Evolutionary conservation across 35 echinoderm and acorn worm genomes (phyloP).

Genomic region (Strongylocentrotus purpuratus): DNA sequence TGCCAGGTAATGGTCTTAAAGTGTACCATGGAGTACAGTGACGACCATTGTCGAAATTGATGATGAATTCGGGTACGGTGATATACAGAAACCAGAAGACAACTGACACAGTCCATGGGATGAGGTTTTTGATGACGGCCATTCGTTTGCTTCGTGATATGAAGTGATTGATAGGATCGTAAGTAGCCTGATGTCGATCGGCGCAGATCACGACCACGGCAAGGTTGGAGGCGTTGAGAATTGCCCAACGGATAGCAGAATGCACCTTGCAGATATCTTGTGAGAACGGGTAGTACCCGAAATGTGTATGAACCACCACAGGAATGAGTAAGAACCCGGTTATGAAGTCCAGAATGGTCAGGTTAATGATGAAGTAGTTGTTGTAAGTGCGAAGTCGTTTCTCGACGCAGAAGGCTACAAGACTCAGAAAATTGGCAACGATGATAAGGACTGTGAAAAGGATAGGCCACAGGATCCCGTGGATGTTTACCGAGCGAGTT

Average conservation of each 20-base stretch:
- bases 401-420: constrained; percentile 33
- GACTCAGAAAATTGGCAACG: not conserved
- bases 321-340: constrained; percentile 21
- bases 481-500: not conserved
- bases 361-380: constrained; percentile 65
- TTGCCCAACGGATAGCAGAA: not conserved
- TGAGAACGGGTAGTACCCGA: constrained; percentile 39
- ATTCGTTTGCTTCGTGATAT: constrained; percentile 24
- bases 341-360: constrained; percentile 37
- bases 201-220: constrained; percentile 48
- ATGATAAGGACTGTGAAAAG: constrained; percentile 13
- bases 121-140: constrained; percentile 12
- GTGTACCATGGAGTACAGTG: not conserved
- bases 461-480: not conserved
- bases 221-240: constrained; percentile 28
- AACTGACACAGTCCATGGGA: constrained; percentile 6
- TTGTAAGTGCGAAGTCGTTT: constrained; percentile 58
- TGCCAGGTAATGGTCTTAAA: not conserved
- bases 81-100: not conserved
- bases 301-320: not conserved
- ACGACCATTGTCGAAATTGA: not conserved
- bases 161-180: constrained; percentile 45
- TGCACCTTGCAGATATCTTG: constrained; percentile 29
- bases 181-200: constrained; percentile 59
- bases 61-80: not conserved